phyloP scores from a whole-genome alignment of 2,113 vertebrate genomes.

The Pomatorhinus ruficollis region DNA sequence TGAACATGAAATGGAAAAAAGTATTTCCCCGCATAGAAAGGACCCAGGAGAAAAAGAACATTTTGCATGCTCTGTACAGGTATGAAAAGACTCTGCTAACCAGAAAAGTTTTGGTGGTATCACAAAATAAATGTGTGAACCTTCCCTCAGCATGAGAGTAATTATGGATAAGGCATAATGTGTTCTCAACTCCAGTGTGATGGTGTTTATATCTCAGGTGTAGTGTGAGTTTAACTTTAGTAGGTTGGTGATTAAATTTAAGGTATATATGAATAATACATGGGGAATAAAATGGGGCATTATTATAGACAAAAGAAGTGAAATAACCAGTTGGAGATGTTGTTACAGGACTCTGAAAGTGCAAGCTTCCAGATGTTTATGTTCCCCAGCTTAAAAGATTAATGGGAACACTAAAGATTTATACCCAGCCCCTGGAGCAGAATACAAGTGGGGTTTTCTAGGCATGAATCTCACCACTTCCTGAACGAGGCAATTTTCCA shows the following conservation, averaged over 20 bases:
- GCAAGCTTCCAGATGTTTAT: conserved; percentile 65
- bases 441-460: conserved; percentile 38
- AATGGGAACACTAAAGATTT: conserved; percentile 59
- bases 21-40: background rate
- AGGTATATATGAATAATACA: conserved; percentile 74
- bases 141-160: conserved; percentile 64
- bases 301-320: conserved; percentile 52
- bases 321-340: conserved; percentile 61
- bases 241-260: conserved; percentile 74
- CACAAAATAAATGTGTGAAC: conserved; percentile 60
- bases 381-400: conserved; percentile 59
- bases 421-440: conserved; percentile 36
- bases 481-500: conserved; percentile 28
- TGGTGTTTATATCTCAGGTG: conserved; percentile 74
- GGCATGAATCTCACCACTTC: conserved; percentile 1
- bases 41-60: background rate
- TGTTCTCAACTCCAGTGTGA: conserved; percentile 63
- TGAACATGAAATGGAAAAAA: background rate
- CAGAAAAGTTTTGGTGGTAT: conserved; percentile 47
- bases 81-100: background rate
- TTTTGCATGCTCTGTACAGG: background rate
- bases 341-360: conserved; percentile 49
- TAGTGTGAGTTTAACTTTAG: conserved; percentile 72
- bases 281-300: conserved; percentile 47
- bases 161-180: conserved; percentile 71